Percentiles rank a stretch among this genome's conserved stretches.
Conservation (phyloP, 2,888 invertebrate genomes). For the Sturmia bella region DNA sequence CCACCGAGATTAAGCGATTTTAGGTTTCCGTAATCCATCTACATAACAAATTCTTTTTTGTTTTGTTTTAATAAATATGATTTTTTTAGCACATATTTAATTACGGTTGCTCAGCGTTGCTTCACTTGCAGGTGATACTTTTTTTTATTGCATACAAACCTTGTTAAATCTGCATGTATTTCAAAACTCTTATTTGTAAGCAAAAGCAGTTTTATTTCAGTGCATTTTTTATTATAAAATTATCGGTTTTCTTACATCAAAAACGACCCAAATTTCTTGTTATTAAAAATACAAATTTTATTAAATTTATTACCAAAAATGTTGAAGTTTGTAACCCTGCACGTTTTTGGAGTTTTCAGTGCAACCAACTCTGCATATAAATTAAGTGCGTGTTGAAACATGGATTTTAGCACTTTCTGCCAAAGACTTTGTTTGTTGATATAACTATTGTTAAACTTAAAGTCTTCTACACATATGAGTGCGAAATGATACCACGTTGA, state of each 20-base stretch:
- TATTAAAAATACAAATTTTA: constrained; percentile 15
- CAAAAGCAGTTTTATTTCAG: not conserved
- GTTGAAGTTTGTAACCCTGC: constrained; percentile 56
- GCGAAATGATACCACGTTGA: constrained; percentile 44
- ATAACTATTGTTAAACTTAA: not conserved
- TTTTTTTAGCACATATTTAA: too few relatives aligned
- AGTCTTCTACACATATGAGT: not conserved
- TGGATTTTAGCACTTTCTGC: constrained; percentile 58
- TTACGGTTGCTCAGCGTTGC: too few relatives aligned
- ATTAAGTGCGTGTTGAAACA: constrained; percentile 68
- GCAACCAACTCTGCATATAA: constrained; percentile 61
- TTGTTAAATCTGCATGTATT: not conserved
- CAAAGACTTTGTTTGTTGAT: not conserved
- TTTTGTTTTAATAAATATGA: too few relatives aligned
- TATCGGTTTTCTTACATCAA: constrained; percentile 46
- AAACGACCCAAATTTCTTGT: constrained; percentile 14
- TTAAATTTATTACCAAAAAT: constrained; percentile 50
- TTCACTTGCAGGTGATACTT: too few relatives aligned
- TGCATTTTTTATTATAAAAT: constrained; percentile 32
- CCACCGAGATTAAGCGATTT: too few relatives aligned
- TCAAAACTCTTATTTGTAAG: not conserved
- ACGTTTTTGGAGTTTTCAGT: constrained; percentile 48
- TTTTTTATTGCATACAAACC: too few relatives aligned
- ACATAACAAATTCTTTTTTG: too few relatives aligned
- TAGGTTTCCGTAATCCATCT: too few relatives aligned